phyloP scores from a whole-genome alignment of 1,140 invertebrate species.

The Caenorhabditis brenneri region DNA sequence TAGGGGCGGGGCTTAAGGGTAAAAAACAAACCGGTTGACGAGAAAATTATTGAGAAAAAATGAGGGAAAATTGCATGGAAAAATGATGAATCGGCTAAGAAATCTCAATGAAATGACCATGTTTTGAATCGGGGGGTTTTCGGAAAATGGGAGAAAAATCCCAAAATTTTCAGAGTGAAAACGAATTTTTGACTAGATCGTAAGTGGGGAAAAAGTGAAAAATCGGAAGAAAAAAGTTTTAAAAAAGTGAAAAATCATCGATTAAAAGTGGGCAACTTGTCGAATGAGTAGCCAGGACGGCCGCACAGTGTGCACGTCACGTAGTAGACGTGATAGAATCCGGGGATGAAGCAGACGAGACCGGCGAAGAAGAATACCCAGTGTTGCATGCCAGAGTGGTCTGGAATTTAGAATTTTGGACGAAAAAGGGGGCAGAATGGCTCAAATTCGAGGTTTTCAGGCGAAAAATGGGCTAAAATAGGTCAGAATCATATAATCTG shows the following conservation, averaged over 20 bases:
- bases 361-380: constrained; percentile 56
- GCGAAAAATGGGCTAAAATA: no score
- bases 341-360: constrained; percentile 53
- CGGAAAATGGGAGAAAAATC: no score
- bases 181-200: not conserved
- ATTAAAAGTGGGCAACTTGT: constrained; percentile 53
- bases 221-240: no score
- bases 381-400: constrained; percentile 42
- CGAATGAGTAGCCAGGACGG: constrained; percentile 53
- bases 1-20: not conserved
- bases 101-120: constrained; percentile 10
- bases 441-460: no score
- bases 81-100: not conserved
- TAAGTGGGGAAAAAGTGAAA: not conserved
- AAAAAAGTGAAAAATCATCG: constrained; percentile 13
- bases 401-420: not conserved
- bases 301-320: constrained; percentile 48
- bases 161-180: no score
- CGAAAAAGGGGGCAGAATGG: no score
- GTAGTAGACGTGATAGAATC: constrained; percentile 58
- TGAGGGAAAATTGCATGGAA: not conserved
- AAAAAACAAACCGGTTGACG: not conserved
- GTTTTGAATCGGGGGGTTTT: not conserved
- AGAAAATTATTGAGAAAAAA: not conserved
- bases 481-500: no score